Percentiles rank a stretch among this genome's conserved stretches.
Evolutionary conservation across 1,140 invertebrate genomes (phyloP).

Genomic region (Aphis craccivora): DNA sequence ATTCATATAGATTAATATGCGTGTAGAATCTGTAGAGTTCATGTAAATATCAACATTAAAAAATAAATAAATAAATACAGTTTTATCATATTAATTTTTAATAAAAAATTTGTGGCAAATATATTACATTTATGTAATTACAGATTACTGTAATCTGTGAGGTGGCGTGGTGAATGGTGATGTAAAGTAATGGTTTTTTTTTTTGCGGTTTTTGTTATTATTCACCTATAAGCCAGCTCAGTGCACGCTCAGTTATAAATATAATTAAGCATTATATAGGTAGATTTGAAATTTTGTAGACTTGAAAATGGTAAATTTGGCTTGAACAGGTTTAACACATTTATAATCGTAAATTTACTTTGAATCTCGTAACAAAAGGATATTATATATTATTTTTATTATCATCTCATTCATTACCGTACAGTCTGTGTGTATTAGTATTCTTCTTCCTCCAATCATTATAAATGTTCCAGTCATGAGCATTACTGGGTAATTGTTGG

Average conservation of each 20-base stretch:
- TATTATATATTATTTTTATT: background rate
- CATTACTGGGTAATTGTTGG: constrained; percentile 42
- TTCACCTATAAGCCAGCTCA: background rate
- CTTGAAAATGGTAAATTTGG: background rate
- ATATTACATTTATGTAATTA: background rate
- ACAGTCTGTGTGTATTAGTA: background rate
- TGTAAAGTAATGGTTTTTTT: background rate
- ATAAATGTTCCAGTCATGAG: constrained; percentile 47
- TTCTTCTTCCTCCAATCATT: background rate
- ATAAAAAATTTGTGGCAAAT: background rate
- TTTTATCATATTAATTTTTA: background rate
- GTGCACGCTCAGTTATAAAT: background rate
- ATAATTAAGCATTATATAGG: background rate
- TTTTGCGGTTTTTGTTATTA: background rate
- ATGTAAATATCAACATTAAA: no score
- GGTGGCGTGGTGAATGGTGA: background rate
- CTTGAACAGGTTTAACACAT: background rate
- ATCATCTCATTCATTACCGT: background rate
- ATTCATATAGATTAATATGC: background rate
- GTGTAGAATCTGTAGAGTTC: no score
- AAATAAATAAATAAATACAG: background rate
- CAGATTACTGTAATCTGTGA: background rate
- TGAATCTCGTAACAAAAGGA: background rate
- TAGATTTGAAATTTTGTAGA: background rate
- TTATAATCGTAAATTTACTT: constrained; percentile 27